Percentiles rank a stretch among this genome's conserved stretches.
Evolutionary conservation across 37 sponge, comb jelly and placozoan genomes (phyloP).

Genomic region (Bolinopsis microptera): DNA sequence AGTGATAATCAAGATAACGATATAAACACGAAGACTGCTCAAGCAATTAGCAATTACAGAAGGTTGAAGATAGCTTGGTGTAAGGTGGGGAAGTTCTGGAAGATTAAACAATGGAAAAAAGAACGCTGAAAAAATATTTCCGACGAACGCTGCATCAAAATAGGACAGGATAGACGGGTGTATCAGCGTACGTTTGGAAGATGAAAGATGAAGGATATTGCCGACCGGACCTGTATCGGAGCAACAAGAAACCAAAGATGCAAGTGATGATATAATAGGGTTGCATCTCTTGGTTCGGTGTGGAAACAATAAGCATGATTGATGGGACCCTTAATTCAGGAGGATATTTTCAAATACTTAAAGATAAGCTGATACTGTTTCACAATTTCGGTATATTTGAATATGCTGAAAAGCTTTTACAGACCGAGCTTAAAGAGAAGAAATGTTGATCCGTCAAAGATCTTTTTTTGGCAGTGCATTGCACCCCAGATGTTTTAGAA

Average conservation of each 20-base stretch:
- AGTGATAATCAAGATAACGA: too few species aligned
- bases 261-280: background rate
- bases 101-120: background rate
- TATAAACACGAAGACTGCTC: too few species aligned
- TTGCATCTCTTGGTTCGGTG: background rate
- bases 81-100: background rate
- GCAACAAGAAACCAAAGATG: background rate
- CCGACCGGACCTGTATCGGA: constrained; percentile 10
- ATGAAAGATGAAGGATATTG: constrained; percentile 20
- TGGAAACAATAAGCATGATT: background rate
- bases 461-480: too few species aligned
- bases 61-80: too few species aligned
- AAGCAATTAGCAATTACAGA: too few species aligned
- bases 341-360: background rate
- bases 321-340: background rate
- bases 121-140: background rate
- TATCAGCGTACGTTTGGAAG: constrained; percentile 27
- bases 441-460: too few species aligned
- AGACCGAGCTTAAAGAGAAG: too few species aligned
- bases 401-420: too few species aligned
- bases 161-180: background rate
- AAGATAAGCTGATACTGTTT: background rate
- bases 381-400: too few species aligned
- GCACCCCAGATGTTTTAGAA: too few species aligned
- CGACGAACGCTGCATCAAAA: background rate